Conservation (phyloP, 2,113 vertebrate species). For the Helogale parvula region DNA sequence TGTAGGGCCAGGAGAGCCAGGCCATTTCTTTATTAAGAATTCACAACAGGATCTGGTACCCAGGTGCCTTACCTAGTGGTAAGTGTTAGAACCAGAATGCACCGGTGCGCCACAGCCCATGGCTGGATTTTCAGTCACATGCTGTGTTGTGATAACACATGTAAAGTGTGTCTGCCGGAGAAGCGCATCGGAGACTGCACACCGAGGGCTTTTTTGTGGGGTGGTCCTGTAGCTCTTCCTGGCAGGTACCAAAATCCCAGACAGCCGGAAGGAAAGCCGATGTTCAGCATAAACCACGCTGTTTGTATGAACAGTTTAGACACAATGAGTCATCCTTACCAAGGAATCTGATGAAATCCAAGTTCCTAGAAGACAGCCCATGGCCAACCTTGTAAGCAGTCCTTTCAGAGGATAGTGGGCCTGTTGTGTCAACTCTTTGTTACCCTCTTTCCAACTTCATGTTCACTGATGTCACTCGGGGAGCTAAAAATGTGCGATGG, state of each 20-base stretch:
- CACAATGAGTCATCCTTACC: not conserved
- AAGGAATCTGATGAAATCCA: not conserved
- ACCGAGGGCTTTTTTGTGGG: not conserved
- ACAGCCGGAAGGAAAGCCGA: not conserved
- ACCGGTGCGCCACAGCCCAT: not conserved
- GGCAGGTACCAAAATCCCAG: rapidly evolving
- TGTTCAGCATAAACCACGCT: not conserved
- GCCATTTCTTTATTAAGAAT: not conserved
- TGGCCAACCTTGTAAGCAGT: not conserved
- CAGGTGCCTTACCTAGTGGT: not conserved
- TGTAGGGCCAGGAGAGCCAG: not conserved
- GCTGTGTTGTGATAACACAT: not conserved
- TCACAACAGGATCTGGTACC: not conserved
- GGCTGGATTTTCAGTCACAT: not conserved
- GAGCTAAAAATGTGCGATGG: not conserved
- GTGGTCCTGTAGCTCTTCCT: not conserved
- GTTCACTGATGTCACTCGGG: not conserved
- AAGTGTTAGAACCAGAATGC: not conserved
- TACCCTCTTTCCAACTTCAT: not conserved
- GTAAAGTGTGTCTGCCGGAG: not conserved
- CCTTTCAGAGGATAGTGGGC: not conserved
- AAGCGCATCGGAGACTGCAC: not conserved
- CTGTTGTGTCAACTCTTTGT: not conserved
- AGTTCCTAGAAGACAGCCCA: not conserved
- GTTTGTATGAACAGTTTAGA: not conserved